phyloP scores from a whole-genome alignment of 2,888 invertebrate genomes.

The Himalopsyche kuldschensis region DNA sequence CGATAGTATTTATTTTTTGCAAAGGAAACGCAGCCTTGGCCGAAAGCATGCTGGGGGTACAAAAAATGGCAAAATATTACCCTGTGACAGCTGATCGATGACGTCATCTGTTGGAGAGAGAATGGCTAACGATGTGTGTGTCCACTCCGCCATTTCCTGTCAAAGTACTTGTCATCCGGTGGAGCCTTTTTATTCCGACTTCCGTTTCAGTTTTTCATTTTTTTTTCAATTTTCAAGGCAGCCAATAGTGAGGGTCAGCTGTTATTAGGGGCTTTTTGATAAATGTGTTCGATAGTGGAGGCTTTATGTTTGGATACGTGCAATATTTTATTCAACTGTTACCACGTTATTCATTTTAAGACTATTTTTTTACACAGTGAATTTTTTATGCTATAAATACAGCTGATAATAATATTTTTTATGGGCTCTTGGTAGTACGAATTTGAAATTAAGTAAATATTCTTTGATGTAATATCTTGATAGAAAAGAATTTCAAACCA shows the following conservation, averaged over 20 bases:
- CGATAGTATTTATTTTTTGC: neutral
- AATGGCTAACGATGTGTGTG: slow-evolving; percentile 24
- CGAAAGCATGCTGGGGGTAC: neutral
- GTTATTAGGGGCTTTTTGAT: neutral
- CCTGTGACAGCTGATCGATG: slow-evolving; percentile 21
- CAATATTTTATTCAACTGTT: no score
- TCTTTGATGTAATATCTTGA: no score
- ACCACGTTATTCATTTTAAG: no score
- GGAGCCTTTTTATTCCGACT: neutral
- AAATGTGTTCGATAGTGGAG: neutral
- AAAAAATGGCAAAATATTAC: slow-evolving; percentile 10
- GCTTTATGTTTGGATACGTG: neutral
- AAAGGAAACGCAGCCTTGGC: neutral
- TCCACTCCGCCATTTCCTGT: neutral
- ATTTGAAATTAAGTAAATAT: no score
- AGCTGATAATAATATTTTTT: no score
- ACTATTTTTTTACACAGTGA: no score
- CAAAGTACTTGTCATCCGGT: neutral
- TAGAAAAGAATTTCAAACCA: no score
- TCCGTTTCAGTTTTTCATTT: neutral
- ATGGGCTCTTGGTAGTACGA: no score
- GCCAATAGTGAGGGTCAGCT: neutral
- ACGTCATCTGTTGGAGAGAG: slow-evolving; percentile 22
- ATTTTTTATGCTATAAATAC: no score
- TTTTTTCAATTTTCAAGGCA: neutral